phyloP scores from a whole-genome alignment of 1,140 invertebrate species.

The Drosophila varians region DNA sequence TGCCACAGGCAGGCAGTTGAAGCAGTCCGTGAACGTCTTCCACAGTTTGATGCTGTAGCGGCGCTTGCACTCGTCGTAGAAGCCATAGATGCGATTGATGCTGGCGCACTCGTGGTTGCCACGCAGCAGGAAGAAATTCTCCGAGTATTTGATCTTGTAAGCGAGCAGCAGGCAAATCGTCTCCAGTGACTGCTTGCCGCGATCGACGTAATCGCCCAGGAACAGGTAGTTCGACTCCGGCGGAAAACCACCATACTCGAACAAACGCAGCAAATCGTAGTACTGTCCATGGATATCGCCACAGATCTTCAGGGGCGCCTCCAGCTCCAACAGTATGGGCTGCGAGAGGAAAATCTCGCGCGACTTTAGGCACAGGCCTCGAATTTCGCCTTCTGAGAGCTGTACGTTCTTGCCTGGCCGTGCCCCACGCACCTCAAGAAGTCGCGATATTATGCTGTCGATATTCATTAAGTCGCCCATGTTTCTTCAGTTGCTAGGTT shows the following conservation, averaged over 20 bases:
- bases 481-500: constrained; percentile 39
- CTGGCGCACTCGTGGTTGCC: constrained; percentile 95
- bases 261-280: constrained; percentile 97
- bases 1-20: constrained; percentile 98
- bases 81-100: constrained; percentile 98
- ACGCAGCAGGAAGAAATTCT: constrained; percentile 94
- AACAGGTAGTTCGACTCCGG: constrained; percentile 99
- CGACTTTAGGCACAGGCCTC: constrained; percentile 97
- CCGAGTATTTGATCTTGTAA: constrained; percentile 97
- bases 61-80: constrained; percentile 98
- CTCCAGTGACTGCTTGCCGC: constrained; percentile 94
- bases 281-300: constrained; percentile 99
- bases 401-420: constrained; percentile 95
- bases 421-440: constrained; percentile 82
- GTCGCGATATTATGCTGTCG: constrained; percentile 81
- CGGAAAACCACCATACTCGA: constrained; percentile 99
- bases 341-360: constrained; percentile 99
- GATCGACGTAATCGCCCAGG: constrained; percentile 94
- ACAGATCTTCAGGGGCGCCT: constrained; percentile 99
- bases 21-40: constrained; percentile 99
- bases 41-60: constrained; percentile 99
- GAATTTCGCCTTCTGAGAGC: constrained; percentile 97
- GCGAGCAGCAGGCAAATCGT: constrained; percentile 97
- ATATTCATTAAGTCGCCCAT: constrained; percentile 83
- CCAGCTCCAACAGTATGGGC: constrained; percentile 98